Conservation (phyloP, 2,113 vertebrate genomes). For the Podarcis cretensis region DNA sequence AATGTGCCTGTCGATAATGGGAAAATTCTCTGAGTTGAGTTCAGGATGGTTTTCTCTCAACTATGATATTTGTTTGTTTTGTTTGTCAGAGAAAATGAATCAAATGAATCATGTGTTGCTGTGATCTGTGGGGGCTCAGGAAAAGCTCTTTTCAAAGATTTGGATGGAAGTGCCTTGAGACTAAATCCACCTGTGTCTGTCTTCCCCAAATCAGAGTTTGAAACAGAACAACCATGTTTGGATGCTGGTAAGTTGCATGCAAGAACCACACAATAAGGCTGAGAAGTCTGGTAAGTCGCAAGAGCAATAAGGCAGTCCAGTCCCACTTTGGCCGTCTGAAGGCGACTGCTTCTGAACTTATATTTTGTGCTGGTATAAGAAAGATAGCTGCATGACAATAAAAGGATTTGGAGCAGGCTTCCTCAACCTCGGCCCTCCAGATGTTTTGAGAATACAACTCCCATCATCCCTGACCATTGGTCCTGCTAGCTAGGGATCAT, state of each 20-base stretch:
- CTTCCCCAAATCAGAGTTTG: constrained; percentile 71
- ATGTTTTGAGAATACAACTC: too few species aligned
- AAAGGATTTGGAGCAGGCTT: not conserved
- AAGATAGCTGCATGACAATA: not conserved
- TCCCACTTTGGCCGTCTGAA: not conserved
- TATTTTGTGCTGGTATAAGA: too few species aligned
- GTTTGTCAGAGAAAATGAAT: constrained; percentile 24
- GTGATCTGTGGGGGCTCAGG: constrained; percentile 55
- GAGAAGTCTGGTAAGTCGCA: not conserved
- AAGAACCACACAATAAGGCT: not conserved
- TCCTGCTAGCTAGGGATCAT: too few species aligned
- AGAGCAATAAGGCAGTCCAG: not conserved
- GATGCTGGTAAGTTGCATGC: constrained; percentile 67
- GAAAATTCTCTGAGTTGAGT: not conserved
- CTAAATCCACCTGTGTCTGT: constrained; percentile 73
- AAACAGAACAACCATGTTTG: constrained; percentile 69
- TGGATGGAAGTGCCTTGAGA: constrained; percentile 72
- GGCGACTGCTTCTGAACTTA: not conserved
- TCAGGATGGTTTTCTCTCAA: not conserved
- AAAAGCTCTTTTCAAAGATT: constrained; percentile 79
- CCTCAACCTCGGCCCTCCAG: too few species aligned
- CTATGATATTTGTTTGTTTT: not conserved
- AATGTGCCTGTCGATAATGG: too few species aligned
- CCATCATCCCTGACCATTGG: too few species aligned
- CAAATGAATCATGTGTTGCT: constrained; percentile 20